Base-by-base conservation (phyloP, 2,797 vertebrate genomes). In the Sebastes diaconus region DNA sequence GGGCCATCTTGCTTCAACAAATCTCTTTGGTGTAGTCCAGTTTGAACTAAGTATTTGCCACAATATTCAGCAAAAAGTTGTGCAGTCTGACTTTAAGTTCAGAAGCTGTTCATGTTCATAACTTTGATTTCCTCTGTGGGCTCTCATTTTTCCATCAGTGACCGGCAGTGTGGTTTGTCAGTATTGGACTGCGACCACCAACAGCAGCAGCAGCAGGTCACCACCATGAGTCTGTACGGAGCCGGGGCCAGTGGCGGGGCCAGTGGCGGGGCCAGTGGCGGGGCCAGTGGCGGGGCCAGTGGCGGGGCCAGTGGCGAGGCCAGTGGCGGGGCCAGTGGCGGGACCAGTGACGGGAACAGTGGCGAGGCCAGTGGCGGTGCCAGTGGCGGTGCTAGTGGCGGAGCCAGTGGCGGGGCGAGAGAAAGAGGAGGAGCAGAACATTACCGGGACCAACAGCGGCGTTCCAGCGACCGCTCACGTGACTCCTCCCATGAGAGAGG, bases 401-500 rank as follows among this genome's bases (percentile, higher is more conserved):
- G 42, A 1, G 16, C 14, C 7, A 8, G 46, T 18, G 83, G 86
- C 0, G 85, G 85, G 2, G 54, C 71, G 0, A 80, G 87, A 73
- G 89, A 89, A 22, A 94, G 96, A 66, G 97, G 95, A 57, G 88
- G 77, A 29, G 77, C 32, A 0, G 93, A 93, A 11, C 87, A 91
- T 87, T 73, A 92, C 63, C 57, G 86, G 52, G 93, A 94, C 42
- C 92, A 92, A 3, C 96, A 97, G 69, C 95, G 97, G 52, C 96
- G 97, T 30, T 99, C 98, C 63, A 96, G 97, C 63, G 98, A 99
- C 90, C 95, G 97, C 77, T 99, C 98, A 16, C 96, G 98, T 11
- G 98, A 99, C 92, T 98, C 98, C 1, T 99, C 98, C 75, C 98
- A 99, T 0, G 99, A 99, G 91, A 95, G 97, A 90, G 95, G 93